Evolutionary conservation across 2,888 invertebrate species (phyloP), one percentile per base, ranked within the genome.

Genomic region (Sthenelais limicola): DNA sequence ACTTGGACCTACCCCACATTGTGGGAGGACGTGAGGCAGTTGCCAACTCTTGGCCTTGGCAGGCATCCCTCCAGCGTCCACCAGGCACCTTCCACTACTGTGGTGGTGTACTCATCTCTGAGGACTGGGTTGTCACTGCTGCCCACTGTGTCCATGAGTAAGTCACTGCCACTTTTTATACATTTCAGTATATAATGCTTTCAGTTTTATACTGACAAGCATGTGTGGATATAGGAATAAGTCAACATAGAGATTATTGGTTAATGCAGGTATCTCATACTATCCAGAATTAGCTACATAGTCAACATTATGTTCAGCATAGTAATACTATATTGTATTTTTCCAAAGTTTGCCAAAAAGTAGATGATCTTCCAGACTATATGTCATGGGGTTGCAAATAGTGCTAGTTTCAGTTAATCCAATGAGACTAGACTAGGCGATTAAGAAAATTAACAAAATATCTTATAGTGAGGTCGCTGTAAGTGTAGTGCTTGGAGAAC

Each of bases 1-100:
- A 28, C 33, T 32, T 3, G 1, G 56, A 56, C 32, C 30, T 56
- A 3, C 35, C 35, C 18, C 33, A 43, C 66, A 66, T 66, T 38
- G n/a, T 66, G 35, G 38, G 66, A 3, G 66, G 66, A 15, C 24
- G 24, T 12, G 66, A 66, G 24, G 66, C 66, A 4, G 43, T 26
- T 35, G 38, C 66, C 1, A 35, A 66, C 66, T 43, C 66, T 15
- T 66, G 66, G 66, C 66, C 66, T 5, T 66, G 66, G 66, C 66
- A 66, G 66, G 35, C 28, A 9, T 66, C 66, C 21, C 43, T 66
- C 38, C 66, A 66, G 38, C 26, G 43, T 15, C n/a, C n/a, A n/a
- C n/a, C n/a, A n/a, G 66, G 38, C n/a, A 66, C 66, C 28, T 35
- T 35, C 43, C 66, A 66, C 43, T 66, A 43, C 43, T 66, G 66